Base-by-base conservation (phyloP, 2,888 invertebrate genomes). In the Hydrotaea diabolus region DNA sequence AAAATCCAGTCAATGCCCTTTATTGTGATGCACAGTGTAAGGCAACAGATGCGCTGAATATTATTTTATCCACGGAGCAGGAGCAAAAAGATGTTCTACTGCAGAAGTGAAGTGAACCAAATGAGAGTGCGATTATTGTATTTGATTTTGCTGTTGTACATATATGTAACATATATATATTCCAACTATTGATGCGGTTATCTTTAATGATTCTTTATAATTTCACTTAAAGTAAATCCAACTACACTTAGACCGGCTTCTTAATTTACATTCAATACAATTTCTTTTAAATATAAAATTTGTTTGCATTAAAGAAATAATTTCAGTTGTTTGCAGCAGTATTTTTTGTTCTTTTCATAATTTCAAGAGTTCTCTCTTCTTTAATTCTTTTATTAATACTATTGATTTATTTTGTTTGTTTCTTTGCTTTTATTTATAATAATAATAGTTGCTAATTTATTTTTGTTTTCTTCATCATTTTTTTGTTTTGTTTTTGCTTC, bases 231-330 rank as follows among this genome's bases (percentile, higher is more conserved):
- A 84, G 71, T 77, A 75, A 84, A 81, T 75, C 62, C 77, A 75
- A 78, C 80, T 80, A 80, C 75, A 78, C 72, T 77, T 75, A 75
- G 72, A 26, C 39, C 64, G 17, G 23, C 53, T 49, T 53, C 53
- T 49, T 53, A 76, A 66, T 49, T 31, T 31, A 64, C 66, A 59
- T 77, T 13, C 8, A 49, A 77, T 77, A 82, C 82, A 82, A 72
- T 69, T 77, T 77, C n/a, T n/a, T n/a, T n/a, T n/a, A n/a, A n/a
- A n/a, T 73, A 69, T 57, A 49, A 74, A 72, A 43, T 78, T 72
- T 78, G 64, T 71, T 53, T 84, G 85, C 80, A 80, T 62, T 83
- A 83, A 76, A 85, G 78, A 72, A 72, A 85, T 83, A 85, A 83
- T 86, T 86, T 81, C 76, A 76, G 77, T 73, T 77, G 78, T 86